Percentiles rank a stretch among this genome's conserved stretches.
Evolutionary conservation across 92 coral and sea anemone genomes (phyloP).

Genomic region (Phenganax subtilis): DNA sequence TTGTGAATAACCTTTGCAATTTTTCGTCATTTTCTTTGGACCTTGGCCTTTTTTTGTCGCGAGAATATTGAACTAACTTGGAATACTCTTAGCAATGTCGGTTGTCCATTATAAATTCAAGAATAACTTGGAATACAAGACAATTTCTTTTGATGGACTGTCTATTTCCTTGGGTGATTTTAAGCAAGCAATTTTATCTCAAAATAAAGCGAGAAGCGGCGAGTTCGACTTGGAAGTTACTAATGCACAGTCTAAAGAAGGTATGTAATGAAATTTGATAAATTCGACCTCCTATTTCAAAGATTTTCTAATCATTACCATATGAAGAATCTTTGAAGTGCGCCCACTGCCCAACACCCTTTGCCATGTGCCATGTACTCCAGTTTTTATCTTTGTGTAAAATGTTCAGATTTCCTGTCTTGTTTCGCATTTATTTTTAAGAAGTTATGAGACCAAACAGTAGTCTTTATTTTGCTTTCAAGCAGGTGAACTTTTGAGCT

Average conservation of each 20-base stretch:
- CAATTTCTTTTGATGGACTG: conserved; percentile 91
- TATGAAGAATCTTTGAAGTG: background rate
- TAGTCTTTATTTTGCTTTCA: too few species aligned
- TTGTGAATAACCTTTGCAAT: background rate
- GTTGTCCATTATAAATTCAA: conserved; percentile 96
- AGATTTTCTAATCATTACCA: background rate
- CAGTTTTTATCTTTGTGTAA: too few species aligned
- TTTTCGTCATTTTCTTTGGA: background rate
- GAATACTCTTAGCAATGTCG: conserved; percentile 54
- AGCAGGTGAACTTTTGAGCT: too few species aligned
- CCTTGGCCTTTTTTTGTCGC: background rate
- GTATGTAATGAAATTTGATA: conserved; percentile 39
- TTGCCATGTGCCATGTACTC: too few species aligned
- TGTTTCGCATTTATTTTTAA: too few species aligned
- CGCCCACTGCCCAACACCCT: background rate
- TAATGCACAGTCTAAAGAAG: conserved; percentile 96
- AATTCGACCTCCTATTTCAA: background rate
- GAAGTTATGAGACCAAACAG: too few species aligned
- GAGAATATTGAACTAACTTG: background rate
- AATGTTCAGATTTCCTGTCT: too few species aligned
- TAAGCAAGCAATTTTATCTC: conserved; percentile 83
- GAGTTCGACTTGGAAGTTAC: conserved; percentile 95
- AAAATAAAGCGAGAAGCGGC: conserved; percentile 80
- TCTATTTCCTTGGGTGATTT: conserved; percentile 93
- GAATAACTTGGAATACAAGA: conserved; percentile 95